Evolutionary conservation across 2,797 vertebrate species (phyloP).

Genomic region (Sorex maritimensis): DNA sequence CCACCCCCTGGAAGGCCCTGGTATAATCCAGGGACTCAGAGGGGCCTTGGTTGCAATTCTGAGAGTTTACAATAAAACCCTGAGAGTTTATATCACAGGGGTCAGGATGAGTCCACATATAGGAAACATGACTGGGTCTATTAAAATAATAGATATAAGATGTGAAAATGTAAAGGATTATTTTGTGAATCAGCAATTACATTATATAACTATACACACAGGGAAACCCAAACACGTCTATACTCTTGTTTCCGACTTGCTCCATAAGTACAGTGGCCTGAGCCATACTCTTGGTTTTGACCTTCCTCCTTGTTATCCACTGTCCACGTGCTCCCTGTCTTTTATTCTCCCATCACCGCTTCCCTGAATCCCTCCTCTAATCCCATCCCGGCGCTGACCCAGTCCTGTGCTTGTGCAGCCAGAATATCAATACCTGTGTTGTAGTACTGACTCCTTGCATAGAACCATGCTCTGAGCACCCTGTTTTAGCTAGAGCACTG

Average conservation of each 20-base stretch:
- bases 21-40: no score
- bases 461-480: background rate
- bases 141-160: background rate
- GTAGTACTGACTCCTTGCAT: background rate
- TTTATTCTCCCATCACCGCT: background rate
- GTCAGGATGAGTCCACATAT: no score
- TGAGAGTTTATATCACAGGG: no score
- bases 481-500: background rate
- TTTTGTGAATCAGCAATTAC: background rate
- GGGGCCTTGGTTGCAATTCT: no score
- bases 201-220: background rate
- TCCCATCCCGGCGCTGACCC: background rate
- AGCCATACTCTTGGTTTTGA: accelerated
- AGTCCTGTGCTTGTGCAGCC: background rate
- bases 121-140: no score
- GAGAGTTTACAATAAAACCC: no score
- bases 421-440: background rate
- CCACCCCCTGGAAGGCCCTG: no score
- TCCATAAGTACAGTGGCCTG: background rate
- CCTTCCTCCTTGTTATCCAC: background rate
- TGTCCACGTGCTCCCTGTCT: background rate
- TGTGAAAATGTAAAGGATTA: background rate
- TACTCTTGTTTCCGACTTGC: background rate
- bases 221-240: background rate
- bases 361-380: background rate